Evolutionary conservation across 1,140 invertebrate genomes (phyloP).

Genomic region (Drosophila saltans): DNA sequence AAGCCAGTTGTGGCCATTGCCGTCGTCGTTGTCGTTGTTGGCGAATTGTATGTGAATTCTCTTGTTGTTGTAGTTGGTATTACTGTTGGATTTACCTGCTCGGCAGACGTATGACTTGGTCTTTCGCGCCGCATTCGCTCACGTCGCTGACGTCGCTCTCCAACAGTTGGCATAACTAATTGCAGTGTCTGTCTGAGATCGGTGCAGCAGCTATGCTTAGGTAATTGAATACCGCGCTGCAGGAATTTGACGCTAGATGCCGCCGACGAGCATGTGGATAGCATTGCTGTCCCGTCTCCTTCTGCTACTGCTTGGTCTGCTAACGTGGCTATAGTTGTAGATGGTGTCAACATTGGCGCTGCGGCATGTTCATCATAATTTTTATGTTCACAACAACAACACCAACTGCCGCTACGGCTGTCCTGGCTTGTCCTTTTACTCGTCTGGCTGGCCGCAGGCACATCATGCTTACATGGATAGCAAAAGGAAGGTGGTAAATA

Average conservation of each 20-base stretch:
- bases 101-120: slow-evolving; percentile 68
- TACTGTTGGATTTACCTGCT: slow-evolving; percentile 47
- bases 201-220: slow-evolving; percentile 58
- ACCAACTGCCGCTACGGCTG: slow-evolving; percentile 46
- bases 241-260: slow-evolving; percentile 54
- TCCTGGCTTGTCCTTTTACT: slow-evolving; percentile 17
- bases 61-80: slow-evolving; percentile 39
- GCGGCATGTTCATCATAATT: slow-evolving; percentile 80
- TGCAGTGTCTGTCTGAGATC: slow-evolving; percentile 73
- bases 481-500: slow-evolving; percentile 83
- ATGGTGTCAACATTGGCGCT: slow-evolving; percentile 52
- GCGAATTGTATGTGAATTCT: slow-evolving; percentile 23
- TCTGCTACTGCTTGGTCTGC: slow-evolving; percentile 16
- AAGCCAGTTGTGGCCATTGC: slow-evolving; percentile 59
- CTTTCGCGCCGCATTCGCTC: slow-evolving; percentile 68
- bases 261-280: slow-evolving; percentile 14
- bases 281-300: slow-evolving; percentile 39
- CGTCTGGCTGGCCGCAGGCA: slow-evolving; percentile 37
- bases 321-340: slow-evolving; percentile 20
- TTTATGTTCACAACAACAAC: slow-evolving; percentile 62
- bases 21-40: slow-evolving; percentile 16
- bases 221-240: slow-evolving; percentile 66
- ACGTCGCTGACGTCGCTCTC: slow-evolving; percentile 70
- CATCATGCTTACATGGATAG: slow-evolving; percentile 79
- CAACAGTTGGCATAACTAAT: slow-evolving; percentile 81